Base-by-base conservation (phyloP, 1,140 invertebrate species). In the Epicauta chinensis region DNA sequence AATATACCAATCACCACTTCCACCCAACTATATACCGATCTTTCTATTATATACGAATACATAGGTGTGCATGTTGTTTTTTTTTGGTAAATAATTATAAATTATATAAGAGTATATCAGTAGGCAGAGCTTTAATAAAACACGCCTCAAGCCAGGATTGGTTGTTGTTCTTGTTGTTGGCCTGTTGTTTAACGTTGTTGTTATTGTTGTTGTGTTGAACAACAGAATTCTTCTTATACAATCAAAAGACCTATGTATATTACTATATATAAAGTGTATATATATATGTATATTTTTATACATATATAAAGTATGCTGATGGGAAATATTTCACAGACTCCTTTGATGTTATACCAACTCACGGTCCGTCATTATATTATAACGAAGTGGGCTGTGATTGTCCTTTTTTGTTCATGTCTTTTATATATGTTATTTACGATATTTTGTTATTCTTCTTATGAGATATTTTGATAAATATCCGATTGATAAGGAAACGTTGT, bases 261-360 rank as follows among this genome's bases (percentile, higher is more conserved):
- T 5, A 7, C 23, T 23, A n/a, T n/a, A n/a, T n/a, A n/a, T n/a
- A n/a, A n/a, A n/a, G n/a, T n/a, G n/a, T n/a, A n/a, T n/a, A n/a
- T n/a, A n/a, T n/a, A n/a, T n/a, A n/a, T n/a, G n/a, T n/a, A n/a
- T n/a, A n/a, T n/a, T n/a, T n/a, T n/a, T n/a, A n/a, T n/a, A n/a
- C 7, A 7, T 7, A 23, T 23, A 23, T 23, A 23, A 23, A 35
- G 48, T 40, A 32, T 41, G 38, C 36, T 51, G 48, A 51, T 51
- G 48, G 48, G 48, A 51, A 51, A 51, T 51, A 51, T 51, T 51
- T 51, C 48, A 42, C 48, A 41, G 38, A 42, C 48, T 51, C 48
- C 48, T 51, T 51, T 51, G 48, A 51, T 42, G 48, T 42, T 42
- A 23, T 23, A 51, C 48, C 48, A 50, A 42, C 48, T 47, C 45